Base-by-base conservation (phyloP, 2,113 vertebrate genomes). In the Aegotheles bennettii region DNA sequence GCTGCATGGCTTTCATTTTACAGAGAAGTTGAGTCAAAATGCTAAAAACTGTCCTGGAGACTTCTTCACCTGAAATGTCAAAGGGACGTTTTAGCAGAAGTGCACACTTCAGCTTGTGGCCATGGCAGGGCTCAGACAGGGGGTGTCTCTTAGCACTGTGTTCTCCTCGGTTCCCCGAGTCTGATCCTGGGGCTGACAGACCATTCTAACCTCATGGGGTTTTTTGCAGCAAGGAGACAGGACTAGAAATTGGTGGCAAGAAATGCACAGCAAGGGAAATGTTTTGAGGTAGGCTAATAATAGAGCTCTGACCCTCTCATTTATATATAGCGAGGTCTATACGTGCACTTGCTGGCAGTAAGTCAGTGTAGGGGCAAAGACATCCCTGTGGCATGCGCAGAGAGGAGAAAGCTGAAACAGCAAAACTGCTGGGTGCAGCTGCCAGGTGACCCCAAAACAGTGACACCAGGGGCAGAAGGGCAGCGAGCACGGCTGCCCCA, bases 301-400 rank as follows among this genome's bases (percentile, higher is more conserved):
- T 89, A 97, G 74, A 87, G 19, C 33, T 71, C 84, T 95, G 91
- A 82, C 74, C 87, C 87, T 73, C 77, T 89, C 9, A 0, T 71
- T 87, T 93, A 95, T 89, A 94, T 92, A 95, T 78, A 94, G 87
- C 33, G 5, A 76, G 70, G 78, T 84, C 91, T 91, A 90, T 87
- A 94, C 0, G 2, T 84, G 61, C 3, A 0, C 38, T 50, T 43
- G 64, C 84, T 84, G 81, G 86, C 60, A 57, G 45, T 7, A 33
- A 70, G 71, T 56, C 71, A 61, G 45, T 2, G 1, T 0, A 56
- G 83, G 54, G 85, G 45, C 64, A 87, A 68, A 84, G 87, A 43
- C 2, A 2, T 36, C 73, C 51, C 77, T 20, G 42, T 3, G 1
- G 40, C 1, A 2, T 0, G 3, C 0, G 4, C 19, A 26, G 54